Evolutionary conservation across 2,797 vertebrate species (phyloP), one percentile per base, ranked within the genome.

Genomic region (Carapus acus): DNA sequence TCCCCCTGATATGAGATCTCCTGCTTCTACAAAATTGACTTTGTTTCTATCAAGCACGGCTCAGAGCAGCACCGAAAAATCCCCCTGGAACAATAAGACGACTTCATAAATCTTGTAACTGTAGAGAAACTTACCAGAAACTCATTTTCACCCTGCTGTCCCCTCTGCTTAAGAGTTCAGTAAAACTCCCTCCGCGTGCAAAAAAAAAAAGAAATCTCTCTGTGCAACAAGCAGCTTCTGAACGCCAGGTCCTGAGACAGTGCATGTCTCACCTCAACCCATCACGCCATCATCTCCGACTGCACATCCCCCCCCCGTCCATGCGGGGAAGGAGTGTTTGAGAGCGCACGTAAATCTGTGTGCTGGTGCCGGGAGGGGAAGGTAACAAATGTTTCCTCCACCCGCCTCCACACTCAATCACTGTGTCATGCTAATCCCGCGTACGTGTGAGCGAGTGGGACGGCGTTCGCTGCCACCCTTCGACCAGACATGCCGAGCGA

Each of bases 151-250:
- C 54, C 58, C 57, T 62, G 37, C 34, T 54, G 4, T 46, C 51
- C 55, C 74, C 82, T 80, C 49, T 64, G 71, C 9, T 48, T 78
- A 59, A n/a, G 73, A 80, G 73, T 85, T 86, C 18, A 84, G 75
- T 71, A 85, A 80, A 81, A 84, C 55, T 18, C 73, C 77, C 42
- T 80, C 72, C 46, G 66, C 49, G 62, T 76, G 61, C 54, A 83
- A 55, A 81, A 78, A 83, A 8, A 84, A 27, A 78, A 83, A 8
- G 83, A 27, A 79, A 86, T 85, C 46, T 80, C 80, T 63, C 20
- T 65, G 59, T 37, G 24, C 42, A 49, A 36, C 47, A 48, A 51
- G 34, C 47, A 8, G 65, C 41, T 48, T 3, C 20, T 39, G 45
- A 46, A 41, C 29, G 15, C 6, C 7, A 12, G 24, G 44, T 4